Conservation (phyloP, 1,140 invertebrate genomes). For the Semibalanus balanoides region DNA sequence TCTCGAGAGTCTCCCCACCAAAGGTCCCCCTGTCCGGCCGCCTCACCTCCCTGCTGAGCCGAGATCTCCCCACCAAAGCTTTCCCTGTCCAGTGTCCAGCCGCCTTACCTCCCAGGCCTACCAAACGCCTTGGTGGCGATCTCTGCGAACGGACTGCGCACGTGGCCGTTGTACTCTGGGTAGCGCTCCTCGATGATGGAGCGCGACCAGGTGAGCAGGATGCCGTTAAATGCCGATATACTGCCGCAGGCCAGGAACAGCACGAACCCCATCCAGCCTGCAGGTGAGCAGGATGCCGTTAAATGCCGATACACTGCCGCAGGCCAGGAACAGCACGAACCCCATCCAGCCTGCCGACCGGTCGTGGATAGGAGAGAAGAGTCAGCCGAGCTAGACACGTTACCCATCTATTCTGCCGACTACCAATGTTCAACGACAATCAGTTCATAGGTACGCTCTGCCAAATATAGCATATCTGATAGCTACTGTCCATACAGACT, state of each 20-base stretch:
- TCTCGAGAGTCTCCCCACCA: no score
- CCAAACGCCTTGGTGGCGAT: slow-evolving; percentile 47
- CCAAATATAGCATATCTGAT: no score
- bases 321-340: slow-evolving; percentile 39
- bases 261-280: slow-evolving; percentile 48
- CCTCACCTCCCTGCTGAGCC: no score
- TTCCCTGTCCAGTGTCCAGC: no score
- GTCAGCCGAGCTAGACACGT: no score
- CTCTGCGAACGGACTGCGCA: slow-evolving; percentile 49
- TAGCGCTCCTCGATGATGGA: slow-evolving; percentile 47
- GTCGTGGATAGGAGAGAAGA: no score
- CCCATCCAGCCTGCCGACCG: slow-evolving; percentile 52
- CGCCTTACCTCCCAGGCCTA: slow-evolving; percentile 39
- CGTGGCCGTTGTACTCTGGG: slow-evolving; percentile 40
- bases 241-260: slow-evolving; percentile 41
- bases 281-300: slow-evolving; percentile 36
- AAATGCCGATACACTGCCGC: slow-evolving; percentile 41
- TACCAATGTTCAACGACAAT: no score
- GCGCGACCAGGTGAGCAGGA: slow-evolving; percentile 49
- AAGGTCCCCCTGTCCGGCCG: no score
- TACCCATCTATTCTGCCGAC: no score
- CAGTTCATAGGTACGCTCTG: no score
- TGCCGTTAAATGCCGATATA: slow-evolving; percentile 42
- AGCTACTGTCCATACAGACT: no score
- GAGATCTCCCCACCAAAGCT: no score